Evolutionary conservation across 2,797 vertebrate genomes (phyloP), one percentile per base, ranked within the genome.

Genomic region (Enoplosus armatus): DNA sequence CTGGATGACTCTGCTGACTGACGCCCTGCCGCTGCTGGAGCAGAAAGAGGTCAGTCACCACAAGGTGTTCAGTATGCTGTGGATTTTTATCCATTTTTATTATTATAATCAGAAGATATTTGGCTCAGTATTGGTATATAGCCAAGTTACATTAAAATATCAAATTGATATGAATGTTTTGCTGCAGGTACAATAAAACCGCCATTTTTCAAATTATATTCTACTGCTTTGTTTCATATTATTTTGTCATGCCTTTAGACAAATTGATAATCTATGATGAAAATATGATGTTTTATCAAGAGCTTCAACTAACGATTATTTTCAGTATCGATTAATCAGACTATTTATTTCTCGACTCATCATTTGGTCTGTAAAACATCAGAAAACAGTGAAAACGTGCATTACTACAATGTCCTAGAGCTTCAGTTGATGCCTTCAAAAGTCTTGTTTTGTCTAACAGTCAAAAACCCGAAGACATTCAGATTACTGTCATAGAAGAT

Each of bases 1-100:
- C 95, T 99, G 98, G 98, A 97, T 98, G 96, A 99, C 97, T 0
- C 93, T 99, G 78, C 93, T 99, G 72, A 97, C 96, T 0, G 98
- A 99, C 0, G 97, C 98, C 1, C 95, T 99, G 62, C 98, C 98
- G 0, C 96, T 99, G 87, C 94, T 99, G 88, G 97, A 99, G 91
- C 97, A 99, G 93, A 97, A 97, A 79, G 96, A 99, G 97, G 98
- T 98, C 33, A 26, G 86, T 60, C 65, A 7, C 14, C 27, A 7
- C 15, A 14, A 37, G 31, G 5, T 9, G 16, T 6, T 26, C 9
- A 4, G 8, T 43, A 1, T n/a, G 6, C 31, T 61, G 27, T 33
- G 3, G 37, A 50, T 31, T 3, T 6, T 51, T n/a, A 55, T 5
- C 29, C 11, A 48, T 20, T 8, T 12, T n/a, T 33, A 10, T 33